These are phyloP conservation scores for Mareca strepera DNA, from an alignment of 2,797 vertebrate genomes.

Conservation along the genomic window DNA sequence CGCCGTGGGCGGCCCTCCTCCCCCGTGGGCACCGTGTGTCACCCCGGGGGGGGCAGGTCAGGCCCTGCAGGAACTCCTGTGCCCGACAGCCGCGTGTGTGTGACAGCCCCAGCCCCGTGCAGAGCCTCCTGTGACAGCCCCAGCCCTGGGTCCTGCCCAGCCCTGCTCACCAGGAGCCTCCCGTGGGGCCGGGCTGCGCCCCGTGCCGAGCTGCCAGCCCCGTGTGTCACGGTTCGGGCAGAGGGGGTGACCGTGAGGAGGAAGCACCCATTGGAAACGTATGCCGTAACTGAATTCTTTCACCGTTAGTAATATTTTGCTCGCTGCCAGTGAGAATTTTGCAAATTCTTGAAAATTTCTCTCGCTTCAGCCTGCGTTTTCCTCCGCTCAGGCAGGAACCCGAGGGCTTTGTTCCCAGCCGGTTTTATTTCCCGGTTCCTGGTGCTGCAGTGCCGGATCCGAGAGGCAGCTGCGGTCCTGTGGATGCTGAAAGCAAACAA, in stretches of 20 bases:
- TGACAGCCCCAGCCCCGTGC: background rate
- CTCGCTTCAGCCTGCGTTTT: fast-evolving
- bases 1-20: background rate
- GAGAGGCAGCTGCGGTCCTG: background rate
- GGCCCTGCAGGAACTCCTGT: no score
- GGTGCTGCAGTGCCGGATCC: background rate
- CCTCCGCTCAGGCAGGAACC: fast-evolving
- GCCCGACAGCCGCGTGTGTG: no score
- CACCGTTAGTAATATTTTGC: background rate
- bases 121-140: no score
- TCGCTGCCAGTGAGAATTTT: background rate
- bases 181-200: fast-evolving
- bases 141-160: fast-evolving
- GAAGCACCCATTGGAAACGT: background rate
- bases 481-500: background rate
- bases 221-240: background rate
- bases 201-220: background rate
- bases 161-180: background rate
- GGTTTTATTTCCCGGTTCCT: background rate
- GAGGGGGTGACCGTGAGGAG: background rate
- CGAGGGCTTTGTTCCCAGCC: background rate
- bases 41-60: no score
- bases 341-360: background rate
- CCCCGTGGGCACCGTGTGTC: no score
- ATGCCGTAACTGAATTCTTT: background rate